These are phyloP conservation scores for Oreochromis tanganicae DNA, from an alignment of 2,113 vertebrate species.

Conservation along the genomic window DNA sequence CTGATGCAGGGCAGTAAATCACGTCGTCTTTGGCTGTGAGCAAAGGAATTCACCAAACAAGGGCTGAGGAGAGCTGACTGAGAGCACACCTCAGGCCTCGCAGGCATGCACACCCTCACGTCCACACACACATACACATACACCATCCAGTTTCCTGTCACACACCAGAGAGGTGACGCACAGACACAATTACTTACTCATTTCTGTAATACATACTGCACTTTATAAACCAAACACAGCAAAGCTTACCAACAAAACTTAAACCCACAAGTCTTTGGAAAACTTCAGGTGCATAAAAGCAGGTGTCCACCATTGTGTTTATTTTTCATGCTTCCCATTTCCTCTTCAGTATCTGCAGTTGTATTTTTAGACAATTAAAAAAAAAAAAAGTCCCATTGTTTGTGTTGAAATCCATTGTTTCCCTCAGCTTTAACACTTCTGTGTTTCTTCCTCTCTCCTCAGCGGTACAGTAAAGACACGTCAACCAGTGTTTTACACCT, in stretches of 20 bases:
- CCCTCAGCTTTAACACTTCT: neutral
- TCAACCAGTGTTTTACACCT: slow-evolving; percentile 28
- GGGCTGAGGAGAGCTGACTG: slow-evolving; percentile 14
- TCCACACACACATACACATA: neutral
- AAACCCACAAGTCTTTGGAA: neutral
- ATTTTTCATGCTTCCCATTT: neutral
- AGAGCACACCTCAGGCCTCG: neutral
- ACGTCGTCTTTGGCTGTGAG: neutral
- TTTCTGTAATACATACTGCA: neutral
- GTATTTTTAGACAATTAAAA: neutral
- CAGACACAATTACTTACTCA: neutral
- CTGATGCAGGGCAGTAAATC: slow-evolving; percentile 45
- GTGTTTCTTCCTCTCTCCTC: neutral
- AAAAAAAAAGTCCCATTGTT: neutral
- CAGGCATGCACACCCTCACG: neutral
- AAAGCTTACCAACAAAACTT: neutral
- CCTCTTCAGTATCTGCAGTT: neutral
- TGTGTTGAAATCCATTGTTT: neutral
- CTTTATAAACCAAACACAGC: neutral
- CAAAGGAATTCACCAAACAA: slow-evolving; percentile 69
- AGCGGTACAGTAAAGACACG: neutral
- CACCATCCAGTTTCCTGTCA: neutral
- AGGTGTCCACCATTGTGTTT: neutral
- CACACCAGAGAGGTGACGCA: neutral
- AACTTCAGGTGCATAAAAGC: neutral